These are phyloP conservation scores for Tragelaphus scriptus DNA, from an alignment of 2,113 vertebrate genomes.

Conservation along the genomic window DNA sequence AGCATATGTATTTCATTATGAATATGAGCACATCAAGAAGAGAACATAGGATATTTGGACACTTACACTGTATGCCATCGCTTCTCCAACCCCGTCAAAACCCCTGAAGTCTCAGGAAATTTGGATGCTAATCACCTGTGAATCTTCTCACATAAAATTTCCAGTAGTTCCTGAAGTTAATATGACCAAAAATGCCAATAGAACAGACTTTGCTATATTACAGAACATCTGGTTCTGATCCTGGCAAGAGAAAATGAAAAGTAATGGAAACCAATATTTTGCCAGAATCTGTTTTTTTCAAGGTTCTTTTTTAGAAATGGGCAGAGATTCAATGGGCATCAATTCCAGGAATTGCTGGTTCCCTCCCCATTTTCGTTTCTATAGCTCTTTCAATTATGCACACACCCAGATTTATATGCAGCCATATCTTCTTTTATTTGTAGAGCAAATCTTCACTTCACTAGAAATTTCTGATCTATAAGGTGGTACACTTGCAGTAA, in stretches of 20 bases:
- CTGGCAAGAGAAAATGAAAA: conserved; percentile 73
- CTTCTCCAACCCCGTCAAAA: conserved; percentile 46
- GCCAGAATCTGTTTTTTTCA: conserved; percentile 68
- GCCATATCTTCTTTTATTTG: conserved; percentile 51
- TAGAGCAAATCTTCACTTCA: conserved; percentile 13
- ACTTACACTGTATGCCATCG: neutral
- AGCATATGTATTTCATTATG: conserved; percentile 63
- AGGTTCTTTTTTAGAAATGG: conserved; percentile 75
- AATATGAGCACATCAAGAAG: conserved; percentile 47
- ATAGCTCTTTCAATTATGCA: conserved; percentile 66
- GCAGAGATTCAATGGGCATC: conserved; percentile 71
- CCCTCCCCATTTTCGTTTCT: conserved; percentile 60
- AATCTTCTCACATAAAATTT: conserved; percentile 73
- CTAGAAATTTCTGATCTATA: conserved; percentile 75
- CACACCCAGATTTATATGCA: conserved; percentile 62
- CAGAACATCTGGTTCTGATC: conserved; percentile 76
- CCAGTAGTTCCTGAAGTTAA: conserved; percentile 72
- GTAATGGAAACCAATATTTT: conserved; percentile 74
- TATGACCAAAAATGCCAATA: conserved; percentile 68
- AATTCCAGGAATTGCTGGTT: conserved; percentile 67
- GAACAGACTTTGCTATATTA: conserved; percentile 71
- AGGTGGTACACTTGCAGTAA: conserved; percentile 67
- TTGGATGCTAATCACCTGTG: conserved; percentile 69
- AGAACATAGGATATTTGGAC: conserved; percentile 57
- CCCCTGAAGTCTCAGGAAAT: conserved; percentile 54